phyloP scores from a whole-genome alignment of 1,140 invertebrate genomes.

The Bombus waltoni region DNA sequence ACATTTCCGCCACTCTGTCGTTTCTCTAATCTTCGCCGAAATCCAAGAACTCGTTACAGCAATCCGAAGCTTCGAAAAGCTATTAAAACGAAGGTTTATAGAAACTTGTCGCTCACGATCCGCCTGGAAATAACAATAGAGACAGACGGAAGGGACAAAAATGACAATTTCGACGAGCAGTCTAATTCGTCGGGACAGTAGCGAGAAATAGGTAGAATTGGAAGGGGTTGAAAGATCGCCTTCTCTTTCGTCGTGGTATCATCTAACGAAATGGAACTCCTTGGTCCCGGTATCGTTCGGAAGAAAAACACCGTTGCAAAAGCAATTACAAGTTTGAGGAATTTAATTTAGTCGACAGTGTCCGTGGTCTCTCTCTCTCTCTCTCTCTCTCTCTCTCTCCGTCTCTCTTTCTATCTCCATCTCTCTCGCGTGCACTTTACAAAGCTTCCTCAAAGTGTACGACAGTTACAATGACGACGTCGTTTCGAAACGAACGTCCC shows the following conservation, averaged over 20 bases:
- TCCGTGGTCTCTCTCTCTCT: neutral
- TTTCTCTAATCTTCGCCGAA: neutral
- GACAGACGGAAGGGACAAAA: neutral
- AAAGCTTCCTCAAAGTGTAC: slow-evolving; percentile 17
- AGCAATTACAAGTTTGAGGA: slow-evolving; percentile 52
- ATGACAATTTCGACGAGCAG: neutral
- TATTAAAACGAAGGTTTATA: neutral
- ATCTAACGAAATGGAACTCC: neutral
- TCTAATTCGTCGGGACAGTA: neutral
- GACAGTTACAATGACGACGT: neutral
- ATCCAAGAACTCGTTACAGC: neutral
- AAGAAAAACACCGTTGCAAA: slow-evolving; percentile 44
- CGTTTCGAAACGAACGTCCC: neutral
- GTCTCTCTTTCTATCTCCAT: too few species aligned
- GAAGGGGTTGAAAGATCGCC: neutral
- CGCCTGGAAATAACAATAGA: neutral
- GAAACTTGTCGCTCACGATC: neutral
- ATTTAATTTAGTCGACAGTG: slow-evolving; percentile 49
- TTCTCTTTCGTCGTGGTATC: neutral
- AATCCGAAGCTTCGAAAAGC: too few species aligned
- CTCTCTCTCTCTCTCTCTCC: too few species aligned
- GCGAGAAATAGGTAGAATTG: neutral
- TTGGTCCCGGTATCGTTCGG: neutral
- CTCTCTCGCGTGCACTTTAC: neutral
- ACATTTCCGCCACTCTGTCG: neutral